A percentile compares a stretch with the other conserved stretches of the same genome.
Evolutionary conservation across 2,797 vertebrate species (phyloP).

Genomic region (Cercopithecus diana): DNA sequence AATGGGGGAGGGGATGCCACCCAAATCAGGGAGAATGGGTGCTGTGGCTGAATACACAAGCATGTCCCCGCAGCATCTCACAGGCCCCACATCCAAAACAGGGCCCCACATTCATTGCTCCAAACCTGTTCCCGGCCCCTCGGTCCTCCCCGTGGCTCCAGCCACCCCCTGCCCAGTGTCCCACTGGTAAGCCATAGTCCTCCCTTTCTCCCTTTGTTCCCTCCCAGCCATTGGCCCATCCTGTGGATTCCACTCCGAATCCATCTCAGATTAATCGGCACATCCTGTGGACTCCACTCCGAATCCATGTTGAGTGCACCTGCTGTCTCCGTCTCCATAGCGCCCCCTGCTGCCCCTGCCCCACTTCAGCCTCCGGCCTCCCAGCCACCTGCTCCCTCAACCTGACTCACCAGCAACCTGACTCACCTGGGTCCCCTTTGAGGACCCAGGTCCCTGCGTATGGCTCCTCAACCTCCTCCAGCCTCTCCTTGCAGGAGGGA

Average conservation of each 20-base stretch:
- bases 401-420: background rate
- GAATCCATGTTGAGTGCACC: rapidly evolving
- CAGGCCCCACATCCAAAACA: background rate
- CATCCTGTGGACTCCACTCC: background rate
- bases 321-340: background rate
- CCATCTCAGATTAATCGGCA: background rate
- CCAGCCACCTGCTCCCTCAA: background rate
- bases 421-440: too few species aligned
- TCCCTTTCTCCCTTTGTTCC: background rate
- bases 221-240: background rate
- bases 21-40: background rate
- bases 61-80: rapidly evolving
- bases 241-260: rapidly evolving
- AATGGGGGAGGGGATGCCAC: background rate
- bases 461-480: background rate
- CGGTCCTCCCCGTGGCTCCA: background rate
- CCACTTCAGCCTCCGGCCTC: background rate
- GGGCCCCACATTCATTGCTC: background rate
- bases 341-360: rapidly evolving
- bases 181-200: background rate
- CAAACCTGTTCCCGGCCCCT: background rate
- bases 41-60: background rate
- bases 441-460: rapidly evolving
- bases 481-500: background rate
- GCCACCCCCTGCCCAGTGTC: background rate